Conservation (phyloP, 2,888 invertebrate species). For the Trachelus troglodyta region DNA sequence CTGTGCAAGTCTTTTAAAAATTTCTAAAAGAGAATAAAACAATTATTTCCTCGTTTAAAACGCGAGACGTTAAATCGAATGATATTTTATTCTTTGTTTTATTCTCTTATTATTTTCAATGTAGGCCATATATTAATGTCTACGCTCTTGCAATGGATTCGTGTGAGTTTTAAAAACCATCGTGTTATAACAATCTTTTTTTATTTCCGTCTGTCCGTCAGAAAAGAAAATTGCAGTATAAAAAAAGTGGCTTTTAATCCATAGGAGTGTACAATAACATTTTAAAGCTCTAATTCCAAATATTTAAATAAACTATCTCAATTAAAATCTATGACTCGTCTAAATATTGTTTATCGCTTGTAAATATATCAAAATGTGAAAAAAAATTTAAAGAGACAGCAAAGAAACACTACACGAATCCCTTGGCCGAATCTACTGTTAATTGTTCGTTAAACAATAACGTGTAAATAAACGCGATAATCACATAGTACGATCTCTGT, state of each 20-base stretch:
- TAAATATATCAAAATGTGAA: neutral
- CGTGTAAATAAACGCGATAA: neutral
- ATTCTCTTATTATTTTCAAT: neutral
- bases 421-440: neutral
- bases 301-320: neutral
- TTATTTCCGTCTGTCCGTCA: neutral
- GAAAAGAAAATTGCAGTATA: neutral
- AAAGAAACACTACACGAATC: neutral
- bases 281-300: neutral
- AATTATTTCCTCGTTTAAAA: neutral
- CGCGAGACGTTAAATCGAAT: neutral
- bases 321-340: neutral
- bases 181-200: neutral
- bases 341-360: neutral
- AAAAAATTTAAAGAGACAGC: neutral
- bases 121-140: neutral
- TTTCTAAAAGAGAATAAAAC: neutral
- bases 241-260: neutral
- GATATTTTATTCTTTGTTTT: neutral
- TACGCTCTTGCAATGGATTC: neutral
- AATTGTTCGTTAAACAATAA: neutral
- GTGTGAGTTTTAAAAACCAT: neutral
- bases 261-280: neutral
- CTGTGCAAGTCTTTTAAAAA: neutral
- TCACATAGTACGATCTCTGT: neutral